Base-by-base conservation (phyloP, 2,113 vertebrate species). In the Microcebus tavaratra region DNA sequence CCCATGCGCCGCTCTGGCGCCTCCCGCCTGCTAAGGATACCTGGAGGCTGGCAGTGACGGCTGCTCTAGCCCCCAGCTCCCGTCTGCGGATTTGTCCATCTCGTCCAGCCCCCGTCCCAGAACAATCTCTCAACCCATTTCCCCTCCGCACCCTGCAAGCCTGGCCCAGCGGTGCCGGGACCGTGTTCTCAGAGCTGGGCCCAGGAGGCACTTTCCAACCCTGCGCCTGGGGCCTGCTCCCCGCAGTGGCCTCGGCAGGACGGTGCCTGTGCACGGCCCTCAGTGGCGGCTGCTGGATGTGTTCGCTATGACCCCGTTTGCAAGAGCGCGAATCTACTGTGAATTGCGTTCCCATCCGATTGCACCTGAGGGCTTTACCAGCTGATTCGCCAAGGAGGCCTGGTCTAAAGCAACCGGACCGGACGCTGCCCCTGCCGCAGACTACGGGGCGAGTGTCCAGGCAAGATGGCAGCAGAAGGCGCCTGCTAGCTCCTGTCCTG, bases 201-300 rank as follows among this genome's bases (percentile, higher is more conserved):
- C 0, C 7, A 2, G 8, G 1, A 0, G 17, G 42, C 17, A 55
- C 17, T 2, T 11, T 9, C 1, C 10, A 0, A 23, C 9, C 4
- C 21, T 21, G 27, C 14, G 1, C 25, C 23, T 27, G 59, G 15
- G 42, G 6, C 14, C 39, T 15, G 6, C 8, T 18, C 1, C 31
- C 27, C 0, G 0, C 31, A 0, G 11, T 7, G 2, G 27, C 34
- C 14, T 20, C 14, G 36, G 73, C 10, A 6, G 34, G 63, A 39
- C 31, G 11, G 2, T 8, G 0, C 12, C n/a, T 20, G 7, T 2
- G 15, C 20, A 2, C 12, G 0, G 6, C 0, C 14, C 27, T 21
- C 3, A 6, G 25, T 7, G 1, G 14, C 29, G 18, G 20, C 59
- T 29, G 42, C 34, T 12, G 0, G 4, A 18, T 23, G n/a, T 0